A percentile compares a stretch with the other conserved stretches of the same genome.
Evolutionary conservation across 23 tunicate genomes (phyloP).

Genomic region (Ciona savignyi): DNA sequence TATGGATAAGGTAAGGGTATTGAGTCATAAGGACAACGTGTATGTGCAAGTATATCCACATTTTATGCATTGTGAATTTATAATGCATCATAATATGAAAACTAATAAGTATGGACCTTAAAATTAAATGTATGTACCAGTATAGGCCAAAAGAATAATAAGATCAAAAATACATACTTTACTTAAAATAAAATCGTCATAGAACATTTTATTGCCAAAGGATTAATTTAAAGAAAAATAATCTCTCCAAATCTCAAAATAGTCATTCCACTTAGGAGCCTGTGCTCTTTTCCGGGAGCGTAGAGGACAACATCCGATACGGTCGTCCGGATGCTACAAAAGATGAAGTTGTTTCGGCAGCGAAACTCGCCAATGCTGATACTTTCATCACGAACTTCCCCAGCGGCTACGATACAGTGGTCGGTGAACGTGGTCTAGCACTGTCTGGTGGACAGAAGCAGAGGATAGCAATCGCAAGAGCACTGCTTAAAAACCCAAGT

Average conservation of each 20-base stretch:
- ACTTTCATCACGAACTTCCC: conserved; percentile 66
- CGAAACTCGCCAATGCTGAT: conserved; percentile 85
- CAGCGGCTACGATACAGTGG: conserved; percentile 76
- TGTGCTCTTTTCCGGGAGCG: conserved; percentile 76
- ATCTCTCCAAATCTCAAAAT: background rate
- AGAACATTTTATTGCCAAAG: too few species aligned
- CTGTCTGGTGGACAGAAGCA: conserved; percentile 99
- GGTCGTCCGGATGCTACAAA: conserved; percentile 84
- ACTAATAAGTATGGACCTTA: too few species aligned
- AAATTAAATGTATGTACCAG: too few species aligned
- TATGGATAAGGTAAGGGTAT: too few species aligned
- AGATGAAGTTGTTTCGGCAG: conserved; percentile 65
- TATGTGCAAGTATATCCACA: too few species aligned
- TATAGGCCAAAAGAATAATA: too few species aligned
- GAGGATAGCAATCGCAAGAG: conserved; percentile 96
- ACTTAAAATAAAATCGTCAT: too few species aligned
- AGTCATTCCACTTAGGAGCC: conserved; percentile 57
- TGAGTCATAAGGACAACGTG: too few species aligned
- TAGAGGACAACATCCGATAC: conserved; percentile 87
- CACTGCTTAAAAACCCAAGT: conserved; percentile 93
- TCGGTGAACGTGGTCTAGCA: conserved; percentile 88
- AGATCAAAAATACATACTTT: too few species aligned
- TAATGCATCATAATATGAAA: too few species aligned
- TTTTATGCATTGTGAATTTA: too few species aligned
- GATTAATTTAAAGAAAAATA: too few species aligned